A percentile compares a stretch with the other conserved stretches of the same genome.
These are phyloP conservation scores for Sturnira hondurensis DNA, from an alignment of 2,113 vertebrate species.

Conservation along the genomic window DNA sequence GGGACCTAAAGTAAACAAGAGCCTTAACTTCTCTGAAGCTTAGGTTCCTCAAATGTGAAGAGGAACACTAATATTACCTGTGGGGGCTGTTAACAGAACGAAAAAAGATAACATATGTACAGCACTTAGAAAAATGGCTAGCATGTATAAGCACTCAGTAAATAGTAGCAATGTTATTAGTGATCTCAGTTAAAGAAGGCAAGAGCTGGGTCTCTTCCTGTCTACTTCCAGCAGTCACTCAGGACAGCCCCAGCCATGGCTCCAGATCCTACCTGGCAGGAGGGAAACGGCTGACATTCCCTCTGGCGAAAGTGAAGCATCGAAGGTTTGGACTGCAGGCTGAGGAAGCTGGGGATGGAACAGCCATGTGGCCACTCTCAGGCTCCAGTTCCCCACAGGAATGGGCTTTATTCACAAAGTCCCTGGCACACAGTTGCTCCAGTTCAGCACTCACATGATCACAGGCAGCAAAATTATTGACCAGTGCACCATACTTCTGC, in stretches of 20 bases:
- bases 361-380: not conserved
- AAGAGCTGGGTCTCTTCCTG: not conserved
- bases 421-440: slow-evolving; percentile 79
- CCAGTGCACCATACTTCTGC: slow-evolving; percentile 93
- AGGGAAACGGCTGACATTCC: slow-evolving; percentile 87
- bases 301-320: slow-evolving; percentile 91
- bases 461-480: slow-evolving; percentile 86
- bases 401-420: slow-evolving; percentile 82
- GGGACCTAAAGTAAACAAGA: not conserved
- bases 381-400: not conserved
- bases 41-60: slow-evolving; percentile 38
- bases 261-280: slow-evolving; percentile 84
- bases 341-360: not conserved
- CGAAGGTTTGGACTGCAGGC: slow-evolving; percentile 83
- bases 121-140: not conserved
- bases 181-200: not conserved
- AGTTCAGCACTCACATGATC: slow-evolving; percentile 71
- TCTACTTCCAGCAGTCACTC: not conserved
- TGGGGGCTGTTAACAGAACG: not conserved
- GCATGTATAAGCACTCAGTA: not conserved
- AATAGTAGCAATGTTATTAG: not conserved
- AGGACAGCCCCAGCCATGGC: not conserved
- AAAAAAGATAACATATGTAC: not conserved
- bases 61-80: not conserved
- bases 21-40: not conserved